A percentile compares a stretch with the other conserved stretches of the same genome.
Conservation (phyloP, 64 coral and sea anemone genomes). For the Stichodactyla mertensii region DNA sequence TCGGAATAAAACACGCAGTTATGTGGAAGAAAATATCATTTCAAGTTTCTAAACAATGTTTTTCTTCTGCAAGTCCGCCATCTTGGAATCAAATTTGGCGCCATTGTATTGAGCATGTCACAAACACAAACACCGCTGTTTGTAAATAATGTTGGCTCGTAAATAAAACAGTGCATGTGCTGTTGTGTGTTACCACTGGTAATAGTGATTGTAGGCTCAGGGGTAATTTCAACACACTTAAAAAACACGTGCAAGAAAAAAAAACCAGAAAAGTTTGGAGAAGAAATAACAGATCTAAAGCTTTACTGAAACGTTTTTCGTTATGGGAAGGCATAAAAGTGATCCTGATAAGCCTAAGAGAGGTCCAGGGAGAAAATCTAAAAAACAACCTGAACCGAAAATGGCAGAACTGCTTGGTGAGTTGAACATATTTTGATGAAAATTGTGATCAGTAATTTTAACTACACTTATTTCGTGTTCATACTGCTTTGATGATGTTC, state of each 20-base stretch:
- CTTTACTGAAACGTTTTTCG: background rate
- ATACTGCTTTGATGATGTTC: background rate
- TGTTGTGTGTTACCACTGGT: background rate
- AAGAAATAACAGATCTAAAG: background rate
- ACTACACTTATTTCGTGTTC: too few species aligned
- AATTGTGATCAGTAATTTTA: background rate
- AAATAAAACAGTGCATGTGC: background rate
- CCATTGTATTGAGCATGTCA: too few species aligned
- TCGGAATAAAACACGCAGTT: background rate
- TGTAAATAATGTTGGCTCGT: background rate
- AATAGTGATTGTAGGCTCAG: background rate
- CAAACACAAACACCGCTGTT: background rate
- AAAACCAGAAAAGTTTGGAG: background rate
- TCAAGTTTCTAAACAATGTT: background rate
- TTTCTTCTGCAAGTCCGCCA: background rate
- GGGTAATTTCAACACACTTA: background rate
- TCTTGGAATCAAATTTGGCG: constrained; percentile 27
- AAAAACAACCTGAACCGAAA: constrained; percentile 11
- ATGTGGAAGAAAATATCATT: background rate
- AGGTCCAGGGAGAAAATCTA: constrained; percentile 25
- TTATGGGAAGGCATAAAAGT: background rate
- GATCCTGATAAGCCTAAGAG: constrained; percentile 7
- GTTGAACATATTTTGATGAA: background rate
- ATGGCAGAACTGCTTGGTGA: constrained; percentile 19
- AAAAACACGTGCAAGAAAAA: constrained; percentile 2